These are phyloP conservation scores for Chondrosia reniformis DNA, from an alignment of 37 sponge, comb jelly and placozoan species.

Conservation along the genomic window DNA sequence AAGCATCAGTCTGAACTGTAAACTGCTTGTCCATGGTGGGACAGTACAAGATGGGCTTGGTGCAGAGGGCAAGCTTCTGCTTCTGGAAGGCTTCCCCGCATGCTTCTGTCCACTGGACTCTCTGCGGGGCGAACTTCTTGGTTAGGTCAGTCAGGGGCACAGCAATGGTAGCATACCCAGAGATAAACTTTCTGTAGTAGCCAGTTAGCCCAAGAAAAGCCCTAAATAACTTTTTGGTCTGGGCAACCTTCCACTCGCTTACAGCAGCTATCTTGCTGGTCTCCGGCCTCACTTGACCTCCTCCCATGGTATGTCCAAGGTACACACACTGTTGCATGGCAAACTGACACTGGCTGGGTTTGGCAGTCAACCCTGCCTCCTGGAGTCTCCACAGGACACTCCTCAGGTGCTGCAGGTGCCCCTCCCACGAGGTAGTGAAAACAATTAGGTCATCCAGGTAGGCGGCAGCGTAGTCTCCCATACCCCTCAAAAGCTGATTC, in stretches of 20 bases:
- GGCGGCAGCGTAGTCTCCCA: constrained; percentile 24
- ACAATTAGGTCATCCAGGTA: constrained; percentile 71
- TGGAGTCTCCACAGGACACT: constrained; percentile 17
- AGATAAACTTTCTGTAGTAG: too few relatives aligned
- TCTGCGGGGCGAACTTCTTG: constrained; percentile 21
- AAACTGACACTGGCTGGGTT: constrained; percentile 56
- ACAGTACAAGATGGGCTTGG: constrained; percentile 23
- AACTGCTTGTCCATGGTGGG: constrained; percentile 23
- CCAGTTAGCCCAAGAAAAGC: constrained; percentile 63
- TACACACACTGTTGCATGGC: constrained; percentile 36
- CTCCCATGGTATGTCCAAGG: constrained; percentile 50
- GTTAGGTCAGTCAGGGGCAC: constrained; percentile 50
- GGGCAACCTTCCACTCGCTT: constrained; percentile 19
- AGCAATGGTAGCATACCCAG: too few relatives aligned
- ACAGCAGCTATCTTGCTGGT: constrained; percentile 42
- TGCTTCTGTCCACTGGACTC: constrained; percentile 7
- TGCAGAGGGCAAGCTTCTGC: constrained; percentile 2
- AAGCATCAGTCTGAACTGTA: constrained; percentile 48
- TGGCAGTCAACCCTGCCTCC: constrained; percentile 42
- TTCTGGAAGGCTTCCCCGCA: constrained; percentile 28
- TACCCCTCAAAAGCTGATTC: constrained; percentile 26
- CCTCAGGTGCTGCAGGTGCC: constrained; percentile 27
- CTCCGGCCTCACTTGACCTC: constrained; percentile 42
- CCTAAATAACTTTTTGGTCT: constrained; percentile 46
- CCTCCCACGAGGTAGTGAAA: too few relatives aligned